These are phyloP conservation scores for Agrilus cyanescens DNA, from an alignment of 2,888 invertebrate genomes.

Conservation along the genomic window DNA sequence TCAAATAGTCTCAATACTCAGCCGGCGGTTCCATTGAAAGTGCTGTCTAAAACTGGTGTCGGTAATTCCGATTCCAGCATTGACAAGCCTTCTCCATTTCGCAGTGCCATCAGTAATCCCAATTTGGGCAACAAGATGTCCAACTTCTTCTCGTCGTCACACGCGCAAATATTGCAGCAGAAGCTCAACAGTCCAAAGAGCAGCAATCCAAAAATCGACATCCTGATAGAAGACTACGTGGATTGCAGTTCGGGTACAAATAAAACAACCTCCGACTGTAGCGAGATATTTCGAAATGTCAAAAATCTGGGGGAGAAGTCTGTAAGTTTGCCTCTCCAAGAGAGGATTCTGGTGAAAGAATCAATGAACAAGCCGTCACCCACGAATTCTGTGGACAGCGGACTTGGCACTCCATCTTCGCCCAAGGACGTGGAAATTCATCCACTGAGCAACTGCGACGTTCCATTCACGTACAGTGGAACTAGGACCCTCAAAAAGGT, in stretches of 20 bases:
- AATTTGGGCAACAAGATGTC: constrained; percentile 20
- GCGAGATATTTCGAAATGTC: constrained; percentile 5
- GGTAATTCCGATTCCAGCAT: background rate
- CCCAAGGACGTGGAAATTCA: constrained; percentile 39
- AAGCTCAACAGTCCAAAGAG: constrained; percentile 35
- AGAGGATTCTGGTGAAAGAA: constrained; percentile 8
- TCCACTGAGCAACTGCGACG: constrained; percentile 68
- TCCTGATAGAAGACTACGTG: constrained; percentile 28
- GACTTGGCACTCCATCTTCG: constrained; percentile 52
- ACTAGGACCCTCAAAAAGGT: constrained; percentile 70
- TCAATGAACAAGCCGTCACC: constrained; percentile 31
- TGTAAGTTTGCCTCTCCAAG: constrained; percentile 18
- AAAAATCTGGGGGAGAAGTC: constrained; percentile 26
- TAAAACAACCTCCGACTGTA: constrained; percentile 8
- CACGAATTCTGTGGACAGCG: constrained; percentile 42
- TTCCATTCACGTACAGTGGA: constrained; percentile 69
- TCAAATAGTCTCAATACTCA: constrained; percentile 26
- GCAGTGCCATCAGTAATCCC: background rate
- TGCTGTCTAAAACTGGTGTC: background rate
- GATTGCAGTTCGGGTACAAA: constrained; percentile 3
- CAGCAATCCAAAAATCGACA: constrained; percentile 24
- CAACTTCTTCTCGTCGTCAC: constrained; percentile 55
- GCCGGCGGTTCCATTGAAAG: constrained; percentile 10
- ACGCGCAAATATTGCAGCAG: constrained; percentile 58
- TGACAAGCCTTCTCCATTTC: background rate